Conservation (phyloP, 1,140 invertebrate genomes). For the Drosophila micromelanica region DNA sequence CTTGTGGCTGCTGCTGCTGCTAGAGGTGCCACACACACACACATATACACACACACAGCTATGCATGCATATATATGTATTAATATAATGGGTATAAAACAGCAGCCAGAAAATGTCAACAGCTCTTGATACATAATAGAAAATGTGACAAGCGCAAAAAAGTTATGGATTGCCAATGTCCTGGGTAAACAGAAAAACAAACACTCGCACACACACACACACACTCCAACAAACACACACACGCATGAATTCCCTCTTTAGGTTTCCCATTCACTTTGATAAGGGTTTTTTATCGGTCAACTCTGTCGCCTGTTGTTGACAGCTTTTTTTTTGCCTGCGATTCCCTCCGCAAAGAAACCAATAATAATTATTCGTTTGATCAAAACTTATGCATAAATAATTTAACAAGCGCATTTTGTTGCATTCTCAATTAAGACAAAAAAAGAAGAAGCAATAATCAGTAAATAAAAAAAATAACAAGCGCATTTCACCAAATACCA, state of each 20-base stretch:
- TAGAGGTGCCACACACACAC: background rate
- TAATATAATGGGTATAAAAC: slow-evolving; percentile 50
- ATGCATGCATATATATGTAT: slow-evolving; percentile 5
- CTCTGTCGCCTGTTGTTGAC: slow-evolving; percentile 52
- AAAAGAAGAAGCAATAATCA: slow-evolving; percentile 18
- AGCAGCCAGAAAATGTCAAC: slow-evolving; percentile 58
- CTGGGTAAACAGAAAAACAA: slow-evolving; percentile 36
- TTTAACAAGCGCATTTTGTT: slow-evolving; percentile 29
- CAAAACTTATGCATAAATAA: slow-evolving; percentile 46
- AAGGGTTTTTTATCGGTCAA: slow-evolving; percentile 58
- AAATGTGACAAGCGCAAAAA: slow-evolving; percentile 65
- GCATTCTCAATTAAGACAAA: slow-evolving; percentile 36
- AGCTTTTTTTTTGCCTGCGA: slow-evolving; percentile 38
- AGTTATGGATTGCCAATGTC: slow-evolving; percentile 74
- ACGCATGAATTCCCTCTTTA: slow-evolving; percentile 23
- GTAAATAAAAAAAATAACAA: slow-evolving; percentile 3
- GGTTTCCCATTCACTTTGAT: slow-evolving; percentile 52
- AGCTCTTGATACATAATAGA: slow-evolving; percentile 56
- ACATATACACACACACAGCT: background rate
- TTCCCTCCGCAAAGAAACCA: slow-evolving; percentile 8
- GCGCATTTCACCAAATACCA: slow-evolving; percentile 44
- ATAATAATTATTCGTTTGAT: slow-evolving; percentile 40
- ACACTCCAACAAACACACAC: slow-evolving; percentile 24
- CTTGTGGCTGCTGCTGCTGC: slow-evolving; percentile 11
- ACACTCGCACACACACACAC: slow-evolving; percentile 26